Base-by-base conservation (phyloP, 1,140 invertebrate species). In the Drosophila mayri region DNA sequence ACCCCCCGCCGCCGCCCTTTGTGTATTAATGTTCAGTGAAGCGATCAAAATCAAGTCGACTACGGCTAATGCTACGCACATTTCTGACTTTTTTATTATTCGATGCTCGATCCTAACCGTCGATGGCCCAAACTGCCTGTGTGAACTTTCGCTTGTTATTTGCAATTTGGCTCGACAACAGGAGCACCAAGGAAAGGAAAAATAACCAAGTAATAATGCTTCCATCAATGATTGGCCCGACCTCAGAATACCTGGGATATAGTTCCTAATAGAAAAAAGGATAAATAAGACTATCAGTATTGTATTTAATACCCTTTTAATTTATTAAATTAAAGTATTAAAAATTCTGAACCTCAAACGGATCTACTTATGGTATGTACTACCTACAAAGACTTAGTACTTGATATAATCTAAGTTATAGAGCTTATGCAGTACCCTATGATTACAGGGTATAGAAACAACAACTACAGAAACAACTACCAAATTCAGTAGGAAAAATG, bases 21-120 rank as follows among this genome's bases (percentile, higher is more conserved):
- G 73, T 81, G 70, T 90, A 90, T 90, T 90, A 90, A 90, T 90
- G 85, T 90, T 90, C 85, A 90, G 84, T 90, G 86, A 90, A 85
- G 85, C 85, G 85, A 90, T 90, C 85, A 90, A 85, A 90, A 90
- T 90, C 85, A 90, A 90, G 86, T 90, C 85, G 85, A 81, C 86
- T 90, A 90, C 80, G 85, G 84, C 84, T 88, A 88, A 88, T 88
- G 85, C 85, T 84, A 88, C 84, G 84, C 84, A 88, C 84, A 88
- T 81, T 90, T 77, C 74, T 16, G 63, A 35, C 59, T 43, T 76
- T 54, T 76, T 73, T 82, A 35, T 38, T 77, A 58, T 52, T 80
- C 65, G 49, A n/a, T 71, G 63, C 64, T 61, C 77, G 86, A 90
- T 88, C 76, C 84, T 74, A 60, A 43, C 68, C 50, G 50, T 70